phyloP scores from a whole-genome alignment of 2,113 vertebrate species.

The Thinocorus orbignyianus region DNA sequence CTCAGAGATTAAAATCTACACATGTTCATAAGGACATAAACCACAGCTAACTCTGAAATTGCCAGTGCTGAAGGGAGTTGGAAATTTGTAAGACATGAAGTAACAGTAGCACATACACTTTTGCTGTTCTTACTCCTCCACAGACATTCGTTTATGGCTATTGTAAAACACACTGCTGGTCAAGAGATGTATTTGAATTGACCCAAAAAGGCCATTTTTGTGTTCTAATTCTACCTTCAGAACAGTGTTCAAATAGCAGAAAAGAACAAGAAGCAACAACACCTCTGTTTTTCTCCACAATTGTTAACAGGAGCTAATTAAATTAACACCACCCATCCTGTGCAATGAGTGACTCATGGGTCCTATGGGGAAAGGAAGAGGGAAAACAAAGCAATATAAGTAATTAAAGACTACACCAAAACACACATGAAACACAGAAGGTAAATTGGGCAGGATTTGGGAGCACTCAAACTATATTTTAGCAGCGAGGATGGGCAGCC shows the following conservation, averaged over 20 bases:
- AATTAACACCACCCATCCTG: slow-evolving; percentile 67
- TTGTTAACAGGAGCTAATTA: slow-evolving; percentile 41
- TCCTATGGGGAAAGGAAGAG: slow-evolving; percentile 19
- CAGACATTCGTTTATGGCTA: neutral
- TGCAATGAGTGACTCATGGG: slow-evolving; percentile 46
- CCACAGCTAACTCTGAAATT: neutral
- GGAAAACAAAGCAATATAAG: slow-evolving; percentile 20
- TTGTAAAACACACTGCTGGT: neutral
- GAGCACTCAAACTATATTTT: neutral
- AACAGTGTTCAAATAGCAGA: neutral
- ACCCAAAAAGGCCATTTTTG: neutral
- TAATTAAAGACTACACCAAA: slow-evolving; percentile 17
- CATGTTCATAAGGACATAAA: neutral
- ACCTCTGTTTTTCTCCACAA: slow-evolving; percentile 13
- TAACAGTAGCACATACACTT: neutral
- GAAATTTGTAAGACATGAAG: neutral
- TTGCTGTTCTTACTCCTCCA: neutral
- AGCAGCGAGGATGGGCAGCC: neutral
- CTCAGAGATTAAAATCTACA: neutral
- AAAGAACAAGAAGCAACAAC: neutral
- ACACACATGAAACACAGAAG: neutral
- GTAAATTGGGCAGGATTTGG: neutral
- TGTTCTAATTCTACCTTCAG: neutral
- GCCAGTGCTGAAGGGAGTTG: neutral
- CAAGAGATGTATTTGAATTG: neutral